Evolutionary conservation across 2,797 vertebrate species (phyloP).

Genomic region (Pangasius macronema): DNA sequence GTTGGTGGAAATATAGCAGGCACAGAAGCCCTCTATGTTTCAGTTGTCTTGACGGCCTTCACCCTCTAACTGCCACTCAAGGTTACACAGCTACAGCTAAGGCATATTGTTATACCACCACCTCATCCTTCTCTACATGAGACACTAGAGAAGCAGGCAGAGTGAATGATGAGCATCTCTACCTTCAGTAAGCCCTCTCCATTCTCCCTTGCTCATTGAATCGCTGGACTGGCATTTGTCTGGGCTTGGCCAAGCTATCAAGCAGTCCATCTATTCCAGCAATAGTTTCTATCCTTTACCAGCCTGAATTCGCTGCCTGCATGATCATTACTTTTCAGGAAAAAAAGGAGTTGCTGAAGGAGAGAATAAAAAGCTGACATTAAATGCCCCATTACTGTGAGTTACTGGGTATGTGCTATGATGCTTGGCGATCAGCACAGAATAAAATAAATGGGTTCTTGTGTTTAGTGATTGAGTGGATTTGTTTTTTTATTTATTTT

Average conservation of each 20-base stretch:
- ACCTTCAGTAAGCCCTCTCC: constrained; percentile 5
- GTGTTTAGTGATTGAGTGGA: constrained; percentile 21
- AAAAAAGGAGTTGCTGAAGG: constrained; percentile 41
- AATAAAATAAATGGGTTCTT: constrained; percentile 24
- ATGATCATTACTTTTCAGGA: constrained; percentile 48
- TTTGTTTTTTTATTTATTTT: background rate
- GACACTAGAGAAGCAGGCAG: background rate
- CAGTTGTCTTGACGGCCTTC: background rate
- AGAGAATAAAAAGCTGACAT: constrained; percentile 40
- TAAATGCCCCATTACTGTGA: constrained; percentile 50
- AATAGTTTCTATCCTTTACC: constrained; percentile 41
- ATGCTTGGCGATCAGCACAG: constrained; percentile 22
- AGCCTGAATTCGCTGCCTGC: constrained; percentile 2
- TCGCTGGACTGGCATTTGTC: constrained; percentile 39
- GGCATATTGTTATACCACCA: background rate
- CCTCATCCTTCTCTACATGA: constrained; percentile 21
- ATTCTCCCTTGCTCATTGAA: background rate
- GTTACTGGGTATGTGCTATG: constrained; percentile 25
- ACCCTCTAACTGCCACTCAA: constrained; percentile 5
- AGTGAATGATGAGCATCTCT: constrained; percentile 37
- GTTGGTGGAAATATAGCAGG: background rate
- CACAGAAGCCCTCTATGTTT: background rate
- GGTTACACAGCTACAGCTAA: background rate
- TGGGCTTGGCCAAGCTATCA: constrained; percentile 42
- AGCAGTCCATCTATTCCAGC: constrained; percentile 35